Percentiles rank a stretch among this genome's conserved stretches.
These are phyloP conservation scores for Pachypsylla venusta DNA, from an alignment of 1,140 invertebrate genomes.

Conservation along the genomic window DNA sequence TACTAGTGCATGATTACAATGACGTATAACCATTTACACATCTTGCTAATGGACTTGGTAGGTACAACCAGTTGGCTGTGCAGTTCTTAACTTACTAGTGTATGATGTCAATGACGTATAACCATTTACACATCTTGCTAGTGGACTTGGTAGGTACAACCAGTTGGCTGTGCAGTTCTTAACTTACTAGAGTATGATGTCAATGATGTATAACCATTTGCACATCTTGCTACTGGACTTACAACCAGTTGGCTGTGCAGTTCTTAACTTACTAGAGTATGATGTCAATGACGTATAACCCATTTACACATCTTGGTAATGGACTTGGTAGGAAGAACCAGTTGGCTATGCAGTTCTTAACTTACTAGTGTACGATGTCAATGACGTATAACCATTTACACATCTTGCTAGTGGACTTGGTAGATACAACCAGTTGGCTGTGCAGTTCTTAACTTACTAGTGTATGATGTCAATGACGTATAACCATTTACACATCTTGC, in stretches of 20 bases:
- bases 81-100: background rate
- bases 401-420: too few relatives aligned
- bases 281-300: background rate
- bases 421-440: too few relatives aligned
- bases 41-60: too few relatives aligned
- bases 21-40: too few relatives aligned
- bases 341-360: too few relatives aligned
- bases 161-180: too few relatives aligned
- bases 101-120: background rate
- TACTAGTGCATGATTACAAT: too few relatives aligned
- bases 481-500: background rate
- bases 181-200: background rate
- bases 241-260: too few relatives aligned
- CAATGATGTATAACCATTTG: background rate
- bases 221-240: slow-evolving; percentile 1
- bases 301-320: background rate
- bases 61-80: too few relatives aligned
- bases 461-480: background rate
- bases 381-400: background rate
- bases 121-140: background rate
- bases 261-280: background rate
- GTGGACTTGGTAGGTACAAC: too few relatives aligned
- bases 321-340: too few relatives aligned
- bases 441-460: too few relatives aligned
- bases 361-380: background rate